Percentiles rank a stretch among this genome's conserved stretches.
Conservation (phyloP, 2,888 invertebrate genomes). For the Achlya flavicornis region DNA sequence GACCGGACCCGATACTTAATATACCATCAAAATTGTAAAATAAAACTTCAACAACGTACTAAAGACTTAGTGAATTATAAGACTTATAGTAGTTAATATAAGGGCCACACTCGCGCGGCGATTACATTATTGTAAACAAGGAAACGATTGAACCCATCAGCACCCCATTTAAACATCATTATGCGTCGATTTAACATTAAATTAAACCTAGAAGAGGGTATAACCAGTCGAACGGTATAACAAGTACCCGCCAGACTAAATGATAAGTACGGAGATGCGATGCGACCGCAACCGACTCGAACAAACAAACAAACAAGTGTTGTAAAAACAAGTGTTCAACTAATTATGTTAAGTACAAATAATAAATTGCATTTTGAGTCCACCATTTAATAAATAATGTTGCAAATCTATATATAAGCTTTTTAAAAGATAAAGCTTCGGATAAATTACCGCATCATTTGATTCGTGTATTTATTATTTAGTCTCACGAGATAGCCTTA, state of each 20-base stretch:
- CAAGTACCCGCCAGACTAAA: constrained; percentile 22
- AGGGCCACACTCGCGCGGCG: constrained; percentile 17
- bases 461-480: constrained; percentile 14
- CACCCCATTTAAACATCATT: constrained; percentile 57
- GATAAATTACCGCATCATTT: background rate
- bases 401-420: background rate
- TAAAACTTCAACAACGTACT: constrained; percentile 49
- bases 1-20: constrained; percentile 45
- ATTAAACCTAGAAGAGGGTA: constrained; percentile 51
- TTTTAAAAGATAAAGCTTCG: background rate
- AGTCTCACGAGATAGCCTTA: constrained; percentile 35
- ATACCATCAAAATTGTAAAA: constrained; percentile 35
- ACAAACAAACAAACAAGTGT: too few species aligned
- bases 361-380: background rate
- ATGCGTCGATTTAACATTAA: constrained; percentile 56
- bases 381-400: background rate
- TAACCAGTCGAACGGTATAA: constrained; percentile 46
- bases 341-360: background rate
- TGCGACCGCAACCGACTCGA: background rate
- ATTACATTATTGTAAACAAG: constrained; percentile 34
- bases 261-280: background rate
- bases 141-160: constrained; percentile 51
- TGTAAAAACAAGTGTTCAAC: background rate
- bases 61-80: constrained; percentile 33
- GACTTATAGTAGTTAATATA: constrained; percentile 14